Percentiles rank a stretch among this genome's conserved stretches.
phyloP scores from a whole-genome alignment of 2,888 invertebrate species.

The Pandemis cinnamomeana region DNA sequence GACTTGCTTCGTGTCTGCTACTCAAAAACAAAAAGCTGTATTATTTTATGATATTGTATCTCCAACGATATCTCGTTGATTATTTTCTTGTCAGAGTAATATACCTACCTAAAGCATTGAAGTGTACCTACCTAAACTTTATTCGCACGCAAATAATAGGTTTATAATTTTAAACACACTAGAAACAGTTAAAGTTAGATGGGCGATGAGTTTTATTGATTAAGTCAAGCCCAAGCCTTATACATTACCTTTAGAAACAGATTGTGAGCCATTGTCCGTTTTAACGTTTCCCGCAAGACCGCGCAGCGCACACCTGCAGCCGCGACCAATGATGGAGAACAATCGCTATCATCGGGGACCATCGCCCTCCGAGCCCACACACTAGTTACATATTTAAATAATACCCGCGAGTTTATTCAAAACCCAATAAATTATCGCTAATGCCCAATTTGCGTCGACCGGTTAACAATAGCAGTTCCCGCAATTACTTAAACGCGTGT shows the following conservation, averaged over 20 bases:
- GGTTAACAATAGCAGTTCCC: conserved; percentile 83
- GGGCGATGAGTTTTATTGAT: conserved; percentile 1
- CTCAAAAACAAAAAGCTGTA: no score
- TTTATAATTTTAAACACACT: neutral
- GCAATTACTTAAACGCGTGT: conserved; percentile 84
- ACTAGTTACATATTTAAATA: conserved; percentile 78
- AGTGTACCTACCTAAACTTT: no score
- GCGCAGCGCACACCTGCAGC: conserved; percentile 59
- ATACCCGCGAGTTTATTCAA: conserved; percentile 75
- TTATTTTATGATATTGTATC: neutral
- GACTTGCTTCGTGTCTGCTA: no score
- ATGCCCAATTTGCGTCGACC: conserved; percentile 83
- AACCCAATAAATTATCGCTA: conserved; percentile 83
- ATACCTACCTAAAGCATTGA: no score
- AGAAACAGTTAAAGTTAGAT: neutral
- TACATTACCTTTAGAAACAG: neutral
- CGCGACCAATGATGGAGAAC: conserved; percentile 80
- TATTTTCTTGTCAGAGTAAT: no score
- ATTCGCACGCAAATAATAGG: no score
- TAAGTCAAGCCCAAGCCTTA: conserved; percentile 10
- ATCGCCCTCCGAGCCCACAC: conserved; percentile 72
- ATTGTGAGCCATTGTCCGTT: conserved; percentile 12
- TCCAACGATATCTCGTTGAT: no score
- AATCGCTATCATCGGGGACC: conserved; percentile 80
- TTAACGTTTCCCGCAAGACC: conserved; percentile 26